phyloP scores from a whole-genome alignment of 1,140 invertebrate genomes.

The Anastrepha obliqua region DNA sequence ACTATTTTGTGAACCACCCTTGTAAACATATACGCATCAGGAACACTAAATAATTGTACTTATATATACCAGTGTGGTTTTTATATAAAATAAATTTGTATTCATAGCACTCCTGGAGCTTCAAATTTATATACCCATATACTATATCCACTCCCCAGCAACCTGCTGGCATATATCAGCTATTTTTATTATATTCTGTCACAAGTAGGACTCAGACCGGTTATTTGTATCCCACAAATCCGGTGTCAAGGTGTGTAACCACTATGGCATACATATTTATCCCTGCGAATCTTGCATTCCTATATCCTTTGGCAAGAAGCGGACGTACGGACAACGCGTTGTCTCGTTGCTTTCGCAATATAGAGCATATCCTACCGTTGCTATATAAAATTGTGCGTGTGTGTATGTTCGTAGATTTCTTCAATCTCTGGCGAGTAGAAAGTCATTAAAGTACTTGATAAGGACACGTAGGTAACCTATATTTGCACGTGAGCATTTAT shows the following conservation, averaged over 20 bases:
- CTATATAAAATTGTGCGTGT: not conserved
- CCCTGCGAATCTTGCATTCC: not conserved
- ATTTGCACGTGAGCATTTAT: constrained; percentile 19
- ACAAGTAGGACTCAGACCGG: not conserved
- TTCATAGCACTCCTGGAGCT: not conserved
- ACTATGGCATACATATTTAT: not conserved
- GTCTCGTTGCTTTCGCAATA: too few relatives aligned
- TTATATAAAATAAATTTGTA: constrained; percentile 27
- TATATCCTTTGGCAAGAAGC: not conserved
- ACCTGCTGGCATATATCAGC: not conserved
- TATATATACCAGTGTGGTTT: not conserved
- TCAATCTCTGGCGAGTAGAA: constrained; percentile 28
- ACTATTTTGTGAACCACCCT: too few relatives aligned
- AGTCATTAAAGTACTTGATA: constrained; percentile 38
- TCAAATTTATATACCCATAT: not conserved
- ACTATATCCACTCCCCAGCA: not conserved
- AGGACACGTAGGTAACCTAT: constrained; percentile 38
- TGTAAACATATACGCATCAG: too few relatives aligned
- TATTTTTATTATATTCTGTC: constrained; percentile 22
- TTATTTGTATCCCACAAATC: not conserved
- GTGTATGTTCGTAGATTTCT: not conserved
- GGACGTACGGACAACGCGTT: constrained; percentile 2
- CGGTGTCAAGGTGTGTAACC: not conserved
- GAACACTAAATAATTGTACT: not conserved
- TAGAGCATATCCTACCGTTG: too few relatives aligned